Evolutionary conservation across 2,888 invertebrate genomes (phyloP), one percentile per base, ranked within the genome.

Genomic region (Drosophila fungiperda): DNA sequence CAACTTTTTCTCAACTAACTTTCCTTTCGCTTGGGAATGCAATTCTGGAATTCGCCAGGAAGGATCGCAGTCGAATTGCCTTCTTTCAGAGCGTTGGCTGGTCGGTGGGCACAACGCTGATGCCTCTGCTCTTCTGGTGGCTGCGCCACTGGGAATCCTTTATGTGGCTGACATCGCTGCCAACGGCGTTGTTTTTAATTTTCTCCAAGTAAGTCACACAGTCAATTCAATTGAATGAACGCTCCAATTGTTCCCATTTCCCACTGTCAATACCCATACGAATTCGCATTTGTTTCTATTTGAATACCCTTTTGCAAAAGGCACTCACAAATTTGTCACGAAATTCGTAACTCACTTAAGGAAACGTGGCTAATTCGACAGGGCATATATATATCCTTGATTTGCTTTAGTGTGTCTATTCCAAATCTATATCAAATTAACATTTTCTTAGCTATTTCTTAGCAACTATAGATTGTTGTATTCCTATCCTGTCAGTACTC

Each of bases 71-170:
- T 63, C 91, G 92, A 32, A 94, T 94, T 54, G 93, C 94, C 17
- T 93, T 94, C 90, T 82, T 93, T 64, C 94, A 94, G 82, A 94
- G 93, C 78, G 82, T 94, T 20, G 94, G 94, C 42, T 94, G 94
- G 94, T 94, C 94, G n/a, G 63, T 93, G 23, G 94, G 94, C 32
- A 92, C 94, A 23, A 93, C 94, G 48, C 38, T 94, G 69, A 93
- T 94, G 92, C 94, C 94, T 1, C 69, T 94, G 68, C 83, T 94
- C 9, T 94, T 92, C 88, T 94, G 94, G 94, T 91, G 91, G 76
- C 83, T 93, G 23, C 91, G 93, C 70, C 93, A 94, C 80, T 94
- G 94, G 94, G 84, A 92, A 52, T 87, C 92, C 55, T 94, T 94
- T 77, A 92, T 94, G 87, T 91, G 94, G 85, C 82, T 94, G 17